Evolutionary conservation across 1,140 invertebrate species (phyloP).

Genomic region (Bombus fervidus): DNA sequence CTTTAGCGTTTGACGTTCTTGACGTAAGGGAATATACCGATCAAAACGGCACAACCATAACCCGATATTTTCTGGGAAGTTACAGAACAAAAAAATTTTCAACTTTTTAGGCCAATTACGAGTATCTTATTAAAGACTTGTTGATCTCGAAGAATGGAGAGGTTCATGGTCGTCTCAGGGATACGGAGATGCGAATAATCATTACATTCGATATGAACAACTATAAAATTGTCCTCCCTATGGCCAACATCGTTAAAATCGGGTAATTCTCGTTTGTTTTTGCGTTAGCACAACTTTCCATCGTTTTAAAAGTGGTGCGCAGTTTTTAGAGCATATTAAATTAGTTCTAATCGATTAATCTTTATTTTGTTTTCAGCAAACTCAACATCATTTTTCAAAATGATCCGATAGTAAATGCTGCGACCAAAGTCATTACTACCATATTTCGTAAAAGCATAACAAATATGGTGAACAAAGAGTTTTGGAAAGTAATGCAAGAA

Average conservation of each 20-base stretch:
- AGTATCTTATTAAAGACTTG: conserved; percentile 53
- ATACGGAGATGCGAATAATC: conserved; percentile 15
- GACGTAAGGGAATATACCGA: conserved; percentile 51
- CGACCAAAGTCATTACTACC: conserved; percentile 34
- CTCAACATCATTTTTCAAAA: conserved; percentile 45
- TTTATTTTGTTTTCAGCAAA: conserved; percentile 45
- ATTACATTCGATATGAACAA: conserved; percentile 30
- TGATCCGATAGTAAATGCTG: conserved; percentile 60
- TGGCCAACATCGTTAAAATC: conserved; percentile 50
- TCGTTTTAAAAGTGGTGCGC: too few species aligned
- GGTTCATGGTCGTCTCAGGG: conserved; percentile 37
- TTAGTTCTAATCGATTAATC: not conserved
- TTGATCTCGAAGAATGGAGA: conserved; percentile 51
- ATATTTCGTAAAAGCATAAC: conserved; percentile 22
- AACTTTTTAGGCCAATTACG: conserved; percentile 62
- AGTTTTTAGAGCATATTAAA: too few species aligned
- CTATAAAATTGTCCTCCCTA: conserved; percentile 30
- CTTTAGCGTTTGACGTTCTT: conserved; percentile 60
- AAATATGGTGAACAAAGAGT: conserved; percentile 34
- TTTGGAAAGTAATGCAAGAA: not conserved
- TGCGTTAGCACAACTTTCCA: not conserved
- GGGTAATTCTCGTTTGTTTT: conserved; percentile 48
- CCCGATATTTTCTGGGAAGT: not conserved
- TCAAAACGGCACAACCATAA: not conserved
- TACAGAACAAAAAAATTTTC: not conserved